Percentiles rank a stretch among this genome's conserved stretches.
Evolutionary conservation across 2,888 invertebrate genomes (phyloP).

Genomic region (Hypselothyrea guttata): DNA sequence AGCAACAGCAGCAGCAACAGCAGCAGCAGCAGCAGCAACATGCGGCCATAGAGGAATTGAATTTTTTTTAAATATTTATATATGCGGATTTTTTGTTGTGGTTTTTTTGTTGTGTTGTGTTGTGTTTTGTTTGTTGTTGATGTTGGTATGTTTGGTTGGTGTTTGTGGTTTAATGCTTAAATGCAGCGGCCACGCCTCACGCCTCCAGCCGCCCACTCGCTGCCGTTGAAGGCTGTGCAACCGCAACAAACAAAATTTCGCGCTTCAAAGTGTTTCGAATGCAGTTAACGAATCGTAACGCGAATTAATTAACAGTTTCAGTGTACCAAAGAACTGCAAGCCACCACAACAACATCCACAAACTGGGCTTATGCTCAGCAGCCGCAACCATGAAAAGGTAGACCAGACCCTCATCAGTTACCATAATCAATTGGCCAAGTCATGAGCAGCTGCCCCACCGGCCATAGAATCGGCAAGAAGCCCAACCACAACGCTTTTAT

Average conservation of each 20-base stretch:
- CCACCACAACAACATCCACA: slow-evolving; percentile 30
- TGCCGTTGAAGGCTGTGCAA: slow-evolving; percentile 5
- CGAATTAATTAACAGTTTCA: slow-evolving; percentile 75
- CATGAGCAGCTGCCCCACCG: slow-evolving; percentile 38
- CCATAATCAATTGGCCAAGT: slow-evolving; percentile 71
- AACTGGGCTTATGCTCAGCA: slow-evolving; percentile 30
- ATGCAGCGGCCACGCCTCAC: slow-evolving; percentile 30
- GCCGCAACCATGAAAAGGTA: slow-evolving; percentile 80
- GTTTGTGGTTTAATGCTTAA: slow-evolving; percentile 39
- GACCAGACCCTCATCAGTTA: slow-evolving; percentile 60
- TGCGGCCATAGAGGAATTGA: slow-evolving; percentile 52
- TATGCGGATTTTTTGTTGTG: slow-evolving; percentile 13
- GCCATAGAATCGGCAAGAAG: slow-evolving; percentile 17
- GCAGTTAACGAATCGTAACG: slow-evolving; percentile 80
- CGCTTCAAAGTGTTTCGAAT: slow-evolving; percentile 75
- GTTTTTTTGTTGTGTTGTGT: slow-evolving; percentile 13
- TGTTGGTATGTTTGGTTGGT: too few relatives aligned
- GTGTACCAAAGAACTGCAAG: slow-evolving; percentile 73
- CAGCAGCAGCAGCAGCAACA: slow-evolving; percentile 34
- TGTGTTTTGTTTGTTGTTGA: slow-evolving; percentile 5
- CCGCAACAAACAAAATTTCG: slow-evolving; percentile 62
- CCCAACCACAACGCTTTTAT: slow-evolving; percentile 22
- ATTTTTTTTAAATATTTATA: slow-evolving; percentile 38
- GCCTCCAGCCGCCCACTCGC: background rate
- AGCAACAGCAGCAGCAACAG: slow-evolving; percentile 20